Evolutionary conservation across 1,140 invertebrate species (phyloP), one percentile per base, ranked within the genome.

Genomic region (Nasonia vitripennis): DNA sequence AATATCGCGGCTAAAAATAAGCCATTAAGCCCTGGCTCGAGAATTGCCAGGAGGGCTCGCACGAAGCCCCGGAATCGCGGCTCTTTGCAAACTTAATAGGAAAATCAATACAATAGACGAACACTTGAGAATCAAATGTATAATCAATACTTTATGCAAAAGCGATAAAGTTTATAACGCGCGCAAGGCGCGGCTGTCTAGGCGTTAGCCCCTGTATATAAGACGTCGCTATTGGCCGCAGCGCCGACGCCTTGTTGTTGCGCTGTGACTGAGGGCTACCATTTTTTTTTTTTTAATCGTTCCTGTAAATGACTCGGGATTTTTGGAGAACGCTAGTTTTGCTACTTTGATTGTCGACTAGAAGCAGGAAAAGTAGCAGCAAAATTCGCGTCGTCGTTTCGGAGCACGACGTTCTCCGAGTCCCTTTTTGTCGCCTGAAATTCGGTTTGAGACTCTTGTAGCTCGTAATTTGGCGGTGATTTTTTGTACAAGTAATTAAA

Each of bases 131-230:
- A 86, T 86, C 82, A 86, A 86, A 84, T 84, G 86, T 86, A 84
- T 86, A 86, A 86, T 86, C 86, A 86, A 86, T 86, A 86, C 86
- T 86, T 86, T 86, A 86, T 86, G 86, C 86, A 86, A 86, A 86
- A 86, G 86, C 78, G 86, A 86, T 86, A 86, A 86, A 86, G 77
- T 86, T 86, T 84, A 84, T 86, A 86, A 86, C 34, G 81, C 34
- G 81, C 68, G 67, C 31, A 14, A 23, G n/a, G 34, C 74, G 70
- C 70, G 51, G 20, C 45, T 82, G 45, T 27, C 14, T 79, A 79
- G 78, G 78, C 78, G 34, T 79, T 23, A 79, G 7, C 55, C 55
- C 20, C 20, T 1, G n/a, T 62, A n/a, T 62, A 62, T 62, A n/a
- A 62, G 20, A 62, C 55, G 41, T 45, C 1, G 20, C 55, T 62